These are phyloP conservation scores for Nicator chloris DNA, from an alignment of 2,113 vertebrate genomes.

Conservation along the genomic window DNA sequence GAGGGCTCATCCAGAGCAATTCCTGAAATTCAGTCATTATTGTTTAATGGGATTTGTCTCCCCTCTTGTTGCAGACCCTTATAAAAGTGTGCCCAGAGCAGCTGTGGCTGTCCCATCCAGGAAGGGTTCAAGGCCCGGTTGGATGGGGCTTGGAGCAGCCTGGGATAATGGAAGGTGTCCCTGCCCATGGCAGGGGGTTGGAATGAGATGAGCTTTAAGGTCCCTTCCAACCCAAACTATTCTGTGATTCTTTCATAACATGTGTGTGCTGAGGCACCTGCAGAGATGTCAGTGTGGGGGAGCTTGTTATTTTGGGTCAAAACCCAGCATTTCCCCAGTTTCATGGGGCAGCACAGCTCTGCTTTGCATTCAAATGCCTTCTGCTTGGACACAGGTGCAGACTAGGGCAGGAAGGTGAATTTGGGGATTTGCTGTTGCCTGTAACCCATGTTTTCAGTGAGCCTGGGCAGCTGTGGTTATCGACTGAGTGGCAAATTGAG, in stretches of 20 bases:
- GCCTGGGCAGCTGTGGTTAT: neutral
- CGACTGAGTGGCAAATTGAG: neutral
- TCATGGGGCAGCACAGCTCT: neutral
- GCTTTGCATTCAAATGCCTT: fast-evolving
- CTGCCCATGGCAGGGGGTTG: neutral
- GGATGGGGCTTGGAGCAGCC: fast-evolving
- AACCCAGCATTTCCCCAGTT: neutral
- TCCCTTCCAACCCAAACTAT: neutral
- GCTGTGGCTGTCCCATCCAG: neutral
- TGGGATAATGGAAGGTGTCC: neutral
- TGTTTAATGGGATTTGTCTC: neutral
- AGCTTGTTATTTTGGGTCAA: neutral
- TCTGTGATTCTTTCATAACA: neutral
- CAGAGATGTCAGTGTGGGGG: fast-evolving
- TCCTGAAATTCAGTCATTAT: neutral
- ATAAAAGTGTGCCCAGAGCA: neutral
- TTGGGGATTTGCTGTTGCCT: neutral
- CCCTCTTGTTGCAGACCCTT: neutral
- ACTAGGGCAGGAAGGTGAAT: neutral
- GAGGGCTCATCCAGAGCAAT: neutral
- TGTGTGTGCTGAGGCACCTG: neutral
- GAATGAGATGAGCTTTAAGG: neutral
- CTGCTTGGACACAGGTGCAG: neutral
- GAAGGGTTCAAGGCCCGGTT: neutral
- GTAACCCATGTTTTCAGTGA: neutral